These are phyloP conservation scores for Eupithecia pulchellata DNA, from an alignment of 2,888 invertebrate species.

Conservation along the genomic window DNA sequence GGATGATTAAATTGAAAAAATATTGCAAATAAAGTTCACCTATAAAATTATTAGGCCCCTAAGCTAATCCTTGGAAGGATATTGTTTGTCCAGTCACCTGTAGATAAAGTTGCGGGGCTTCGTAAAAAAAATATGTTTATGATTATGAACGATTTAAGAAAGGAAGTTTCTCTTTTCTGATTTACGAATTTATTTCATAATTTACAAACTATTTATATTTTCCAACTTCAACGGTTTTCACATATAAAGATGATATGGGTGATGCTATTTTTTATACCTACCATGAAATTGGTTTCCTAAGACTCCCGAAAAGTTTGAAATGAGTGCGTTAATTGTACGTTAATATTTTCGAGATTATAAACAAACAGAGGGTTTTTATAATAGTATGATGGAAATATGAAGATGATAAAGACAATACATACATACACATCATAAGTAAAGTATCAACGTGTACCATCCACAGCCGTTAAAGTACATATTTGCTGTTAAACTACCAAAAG, in stretches of 20 bases:
- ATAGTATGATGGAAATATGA: not conserved
- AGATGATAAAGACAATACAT: not conserved
- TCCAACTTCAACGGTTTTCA: not conserved
- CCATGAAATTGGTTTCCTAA: not conserved
- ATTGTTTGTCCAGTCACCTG: not conserved
- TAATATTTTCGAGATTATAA: not conserved
- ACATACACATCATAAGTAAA: constrained; percentile 19
- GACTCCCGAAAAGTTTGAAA: not conserved
- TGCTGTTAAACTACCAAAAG: constrained; percentile 20
- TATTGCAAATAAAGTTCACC: constrained; percentile 60
- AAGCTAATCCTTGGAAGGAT: not conserved
- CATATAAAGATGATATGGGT: not conserved
- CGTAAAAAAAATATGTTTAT: not conserved
- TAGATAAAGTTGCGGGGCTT: not conserved
- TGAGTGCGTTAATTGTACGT: not conserved
- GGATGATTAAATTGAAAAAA: constrained; percentile 48
- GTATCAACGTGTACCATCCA: constrained; percentile 13
- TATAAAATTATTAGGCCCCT: constrained; percentile 49
- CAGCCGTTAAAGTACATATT: constrained; percentile 16
- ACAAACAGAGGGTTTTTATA: not conserved
- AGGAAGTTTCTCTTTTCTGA: not conserved
- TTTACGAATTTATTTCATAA: not conserved
- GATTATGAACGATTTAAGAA: not conserved
- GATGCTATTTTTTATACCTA: not conserved
- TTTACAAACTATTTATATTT: not conserved